phyloP scores from a whole-genome alignment of 37 sponge, comb jelly and placozoan species.

The Beroe forskalii region DNA sequence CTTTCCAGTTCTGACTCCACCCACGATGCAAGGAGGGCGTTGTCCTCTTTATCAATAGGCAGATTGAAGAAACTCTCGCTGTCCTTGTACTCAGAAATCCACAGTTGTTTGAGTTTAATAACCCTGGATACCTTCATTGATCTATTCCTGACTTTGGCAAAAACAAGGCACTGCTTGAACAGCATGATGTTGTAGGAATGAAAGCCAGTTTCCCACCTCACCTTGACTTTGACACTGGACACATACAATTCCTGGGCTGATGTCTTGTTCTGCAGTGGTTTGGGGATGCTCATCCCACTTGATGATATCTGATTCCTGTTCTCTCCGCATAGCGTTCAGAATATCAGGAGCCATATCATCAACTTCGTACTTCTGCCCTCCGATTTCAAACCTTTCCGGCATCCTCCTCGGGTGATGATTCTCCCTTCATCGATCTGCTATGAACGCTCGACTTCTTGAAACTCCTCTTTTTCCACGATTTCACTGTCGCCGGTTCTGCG shows the following conservation, averaged over 20 bases:
- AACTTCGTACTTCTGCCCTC: background rate
- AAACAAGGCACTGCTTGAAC: conserved; percentile 12
- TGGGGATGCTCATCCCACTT: background rate
- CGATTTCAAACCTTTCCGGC: background rate
- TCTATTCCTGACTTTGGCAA: background rate
- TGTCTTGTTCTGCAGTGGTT: background rate
- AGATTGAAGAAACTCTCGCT: background rate
- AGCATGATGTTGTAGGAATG: conserved; percentile 1
- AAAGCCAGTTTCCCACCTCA: conserved; percentile 13
- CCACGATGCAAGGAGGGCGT: conserved; percentile 2
- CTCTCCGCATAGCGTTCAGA: conserved; percentile 26
- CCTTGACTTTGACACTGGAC: conserved; percentile 35
- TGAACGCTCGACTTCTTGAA: background rate
- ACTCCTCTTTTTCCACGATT: background rate
- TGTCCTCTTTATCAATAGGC: background rate
- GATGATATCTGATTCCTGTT: background rate
- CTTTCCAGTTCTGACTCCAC: background rate
- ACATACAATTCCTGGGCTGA: background rate
- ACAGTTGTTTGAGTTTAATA: conserved; percentile 20
- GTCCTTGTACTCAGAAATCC: conserved; percentile 5
- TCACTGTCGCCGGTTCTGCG: conserved; percentile 3
- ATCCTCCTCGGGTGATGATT: too few species aligned
- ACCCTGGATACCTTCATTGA: background rate
- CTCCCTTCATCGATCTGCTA: background rate
- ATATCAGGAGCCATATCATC: conserved; percentile 13